Base-by-base conservation (phyloP, 2,888 invertebrate species). In the Shargacucullia verbasci region DNA sequence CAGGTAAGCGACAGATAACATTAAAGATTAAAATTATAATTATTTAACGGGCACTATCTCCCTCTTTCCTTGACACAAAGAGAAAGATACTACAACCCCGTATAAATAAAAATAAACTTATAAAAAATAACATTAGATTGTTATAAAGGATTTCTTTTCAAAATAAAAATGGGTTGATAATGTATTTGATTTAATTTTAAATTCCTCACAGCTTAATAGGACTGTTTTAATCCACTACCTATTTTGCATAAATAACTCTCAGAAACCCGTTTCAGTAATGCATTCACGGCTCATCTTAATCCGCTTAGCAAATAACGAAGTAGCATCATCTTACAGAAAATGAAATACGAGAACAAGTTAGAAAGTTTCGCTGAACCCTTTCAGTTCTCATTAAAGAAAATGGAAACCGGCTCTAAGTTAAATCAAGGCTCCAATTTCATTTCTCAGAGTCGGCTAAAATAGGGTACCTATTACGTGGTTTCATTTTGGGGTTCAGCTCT, bases 251-350 rank as follows among this genome's bases (percentile, higher is more conserved):
- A 44, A 45, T 55, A 35, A 31, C n/a, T 57, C 27, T 8, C 7
- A 39, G 35, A 39, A 62, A 46, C 35, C 27, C 10, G 40, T 48
- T 44, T 20, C 40, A 37, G 38, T 61, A 60, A 53, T 65, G 40
- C 58, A 66, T 66, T 66, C 43, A 59, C n/a, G 14, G 33, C 46
- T 41, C 25, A 34, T 43, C 8, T 47, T 66, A 70, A 70, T 60
- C 66, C 55, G 39, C 38, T 70, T 65, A 65, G 15, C 31, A 55
- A 59, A 69, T 69, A 69, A 50, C 59, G 31, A 53, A 65, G 59
- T 53, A 46, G 49, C 53, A 40, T 54, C 53, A 45, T 62, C 37
- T 66, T 52, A 41, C 48, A 46, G 34, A 58, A 71, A 71, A 68
- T 71, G 43, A 57, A 71, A 73, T 71, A 56, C 44, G 64, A 73